phyloP scores from a whole-genome alignment of 1,140 invertebrate species.

The Scaptomyza pallida region DNA sequence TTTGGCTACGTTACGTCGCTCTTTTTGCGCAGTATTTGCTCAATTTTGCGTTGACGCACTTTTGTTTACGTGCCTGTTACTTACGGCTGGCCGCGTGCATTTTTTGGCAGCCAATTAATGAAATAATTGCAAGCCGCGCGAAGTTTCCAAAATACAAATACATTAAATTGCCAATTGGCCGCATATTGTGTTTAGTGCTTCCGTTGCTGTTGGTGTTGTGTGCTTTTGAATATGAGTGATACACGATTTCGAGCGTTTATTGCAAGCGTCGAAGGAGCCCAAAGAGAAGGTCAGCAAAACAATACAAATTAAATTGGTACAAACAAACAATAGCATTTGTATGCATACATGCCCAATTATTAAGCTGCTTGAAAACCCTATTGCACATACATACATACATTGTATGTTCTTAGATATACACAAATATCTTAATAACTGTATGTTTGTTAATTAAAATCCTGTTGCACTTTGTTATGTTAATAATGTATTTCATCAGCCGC shows the following conservation, averaged over 20 bases:
- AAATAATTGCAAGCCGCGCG: conserved; percentile 37
- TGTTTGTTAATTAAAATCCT: conserved; percentile 10
- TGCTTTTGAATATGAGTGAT: conserved; percentile 83
- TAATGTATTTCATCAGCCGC: conserved; percentile 40
- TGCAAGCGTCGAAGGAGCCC: conserved; percentile 91
- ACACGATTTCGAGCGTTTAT: conserved; percentile 90
- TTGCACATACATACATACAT: no score
- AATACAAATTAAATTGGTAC: background rate
- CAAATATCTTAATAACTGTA: no score
- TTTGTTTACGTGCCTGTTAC: conserved; percentile 29
- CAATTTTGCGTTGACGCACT: conserved; percentile 15
- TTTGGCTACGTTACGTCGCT: conserved; percentile 3
- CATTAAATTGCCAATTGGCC: conserved; percentile 5
- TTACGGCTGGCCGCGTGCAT: conserved; percentile 48
- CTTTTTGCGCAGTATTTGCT: conserved; percentile 25
- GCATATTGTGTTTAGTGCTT: conserved; percentile 27
- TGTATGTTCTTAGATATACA: background rate
- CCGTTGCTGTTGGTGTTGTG: conserved; percentile 37
- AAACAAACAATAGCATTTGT: conserved; percentile 2
- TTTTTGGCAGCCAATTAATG: conserved; percentile 40
- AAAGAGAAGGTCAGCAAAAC: conserved; percentile 87
- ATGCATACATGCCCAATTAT: background rate
- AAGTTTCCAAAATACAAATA: conserved; percentile 31
- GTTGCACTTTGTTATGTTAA: conserved; percentile 39
- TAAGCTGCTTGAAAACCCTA: background rate